phyloP scores from a whole-genome alignment of 2,888 invertebrate genomes.

The Drosophila melanosoma region DNA sequence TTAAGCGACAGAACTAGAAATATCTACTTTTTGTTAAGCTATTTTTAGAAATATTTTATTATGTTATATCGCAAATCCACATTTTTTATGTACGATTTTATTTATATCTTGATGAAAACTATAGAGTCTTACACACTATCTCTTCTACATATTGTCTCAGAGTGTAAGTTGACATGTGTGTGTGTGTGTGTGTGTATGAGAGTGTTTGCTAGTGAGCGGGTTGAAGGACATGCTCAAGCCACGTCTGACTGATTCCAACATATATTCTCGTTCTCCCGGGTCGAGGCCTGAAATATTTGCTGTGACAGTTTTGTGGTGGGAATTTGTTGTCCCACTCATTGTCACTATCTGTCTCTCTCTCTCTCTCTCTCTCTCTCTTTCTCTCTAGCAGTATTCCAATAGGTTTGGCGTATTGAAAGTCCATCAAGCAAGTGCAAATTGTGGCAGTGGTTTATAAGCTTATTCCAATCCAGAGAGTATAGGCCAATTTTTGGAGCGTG shows the following conservation, averaged over 20 bases:
- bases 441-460: constrained; percentile 62
- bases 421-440: constrained; percentile 67
- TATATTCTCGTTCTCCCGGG: constrained; percentile 24
- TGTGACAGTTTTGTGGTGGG: constrained; percentile 63
- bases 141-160: not conserved
- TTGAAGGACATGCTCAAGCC: constrained; percentile 50
- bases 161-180: not conserved
- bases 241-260: constrained; percentile 62
- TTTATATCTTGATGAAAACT: not conserved
- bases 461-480: constrained; percentile 49
- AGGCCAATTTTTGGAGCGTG: constrained; percentile 63
- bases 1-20: not conserved
- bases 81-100: not conserved
- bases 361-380: not conserved
- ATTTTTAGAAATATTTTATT: not conserved
- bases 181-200: not conserved
- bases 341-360: not conserved
- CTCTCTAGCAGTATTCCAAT: constrained; percentile 51
- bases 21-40: not conserved
- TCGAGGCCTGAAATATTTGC: constrained; percentile 46
- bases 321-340: not conserved
- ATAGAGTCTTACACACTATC: not conserved
- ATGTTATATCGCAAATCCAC: not conserved
- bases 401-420: constrained; percentile 60
- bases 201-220: constrained; percentile 33